phyloP scores from a whole-genome alignment of 2,113 vertebrate genomes.

The Eonycteris spelaea region DNA sequence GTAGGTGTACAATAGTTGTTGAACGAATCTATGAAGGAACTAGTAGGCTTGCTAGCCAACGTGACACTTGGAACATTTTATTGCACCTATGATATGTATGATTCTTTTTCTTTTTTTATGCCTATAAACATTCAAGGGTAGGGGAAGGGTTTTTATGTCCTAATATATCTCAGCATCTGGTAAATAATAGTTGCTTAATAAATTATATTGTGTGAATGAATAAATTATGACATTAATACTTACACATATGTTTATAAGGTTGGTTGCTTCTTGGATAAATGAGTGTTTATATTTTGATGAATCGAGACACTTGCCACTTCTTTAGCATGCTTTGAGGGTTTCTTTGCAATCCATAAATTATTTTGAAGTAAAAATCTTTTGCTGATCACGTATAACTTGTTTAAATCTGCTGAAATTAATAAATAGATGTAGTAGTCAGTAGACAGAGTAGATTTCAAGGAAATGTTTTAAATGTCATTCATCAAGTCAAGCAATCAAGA shows the following conservation, averaged over 20 bases:
- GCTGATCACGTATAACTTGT: background rate
- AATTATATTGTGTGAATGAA: background rate
- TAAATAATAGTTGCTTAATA: background rate
- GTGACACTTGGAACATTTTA: background rate
- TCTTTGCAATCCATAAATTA: conserved; percentile 9
- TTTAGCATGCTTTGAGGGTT: background rate
- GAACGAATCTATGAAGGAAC: background rate
- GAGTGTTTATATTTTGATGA: conserved; percentile 33
- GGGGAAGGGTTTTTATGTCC: background rate
- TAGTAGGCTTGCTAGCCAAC: background rate
- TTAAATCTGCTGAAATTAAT: background rate
- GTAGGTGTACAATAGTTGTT: background rate
- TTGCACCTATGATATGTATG: background rate
- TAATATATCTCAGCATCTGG: background rate
- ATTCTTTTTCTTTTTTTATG: background rate
- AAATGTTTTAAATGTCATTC: background rate
- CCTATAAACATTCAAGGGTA: background rate
- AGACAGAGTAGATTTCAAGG: background rate
- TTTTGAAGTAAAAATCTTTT: background rate
- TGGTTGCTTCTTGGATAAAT: background rate
- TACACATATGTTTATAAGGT: background rate
- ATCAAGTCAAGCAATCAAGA: background rate
- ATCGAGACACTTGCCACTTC: background rate
- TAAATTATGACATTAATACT: background rate
- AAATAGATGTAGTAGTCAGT: background rate